These are phyloP conservation scores for Dasysyrphus tricinctus DNA, from an alignment of 2,888 invertebrate genomes.

Conservation along the genomic window DNA sequence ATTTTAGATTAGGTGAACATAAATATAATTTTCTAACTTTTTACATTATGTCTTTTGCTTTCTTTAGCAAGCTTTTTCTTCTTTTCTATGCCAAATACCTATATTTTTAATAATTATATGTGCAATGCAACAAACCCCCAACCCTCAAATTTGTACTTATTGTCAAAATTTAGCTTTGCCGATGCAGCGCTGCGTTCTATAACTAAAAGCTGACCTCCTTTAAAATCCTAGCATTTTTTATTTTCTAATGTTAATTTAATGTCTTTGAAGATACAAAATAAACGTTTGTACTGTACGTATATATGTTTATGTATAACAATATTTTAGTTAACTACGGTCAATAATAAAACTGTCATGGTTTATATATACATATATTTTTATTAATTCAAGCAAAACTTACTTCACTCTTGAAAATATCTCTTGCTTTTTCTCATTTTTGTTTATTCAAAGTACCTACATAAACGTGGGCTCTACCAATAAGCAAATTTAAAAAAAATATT, in stretches of 20 bases:
- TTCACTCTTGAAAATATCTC: background rate
- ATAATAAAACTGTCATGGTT: slow-evolving; percentile 40
- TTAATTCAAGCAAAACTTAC: slow-evolving; percentile 7
- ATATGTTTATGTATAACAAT: no score
- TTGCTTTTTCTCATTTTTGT: background rate
- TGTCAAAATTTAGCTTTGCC: slow-evolving; percentile 76
- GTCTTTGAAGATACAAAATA: background rate
- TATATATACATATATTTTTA: background rate
- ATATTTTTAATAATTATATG: slow-evolving; percentile 48
- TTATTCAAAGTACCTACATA: background rate
- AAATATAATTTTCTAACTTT: background rate
- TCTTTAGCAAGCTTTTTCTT: slow-evolving; percentile 55
- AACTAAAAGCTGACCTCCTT: slow-evolving; percentile 49
- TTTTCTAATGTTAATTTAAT: slow-evolving; percentile 36
- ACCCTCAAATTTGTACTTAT: slow-evolving; percentile 61
- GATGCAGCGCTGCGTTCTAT: slow-evolving; percentile 80
- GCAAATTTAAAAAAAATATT: no score
- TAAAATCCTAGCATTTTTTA: slow-evolving; percentile 16
- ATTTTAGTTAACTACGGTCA: background rate
- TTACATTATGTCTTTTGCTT: slow-evolving; percentile 39
- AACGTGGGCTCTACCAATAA: no score
- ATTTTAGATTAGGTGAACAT: background rate
- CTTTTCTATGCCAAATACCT: slow-evolving; percentile 51
- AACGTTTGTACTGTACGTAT: background rate
- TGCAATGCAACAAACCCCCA: slow-evolving; percentile 75